These are phyloP conservation scores for Tupaia chinensis DNA, from an alignment of 2,113 vertebrate genomes.

Conservation along the genomic window DNA sequence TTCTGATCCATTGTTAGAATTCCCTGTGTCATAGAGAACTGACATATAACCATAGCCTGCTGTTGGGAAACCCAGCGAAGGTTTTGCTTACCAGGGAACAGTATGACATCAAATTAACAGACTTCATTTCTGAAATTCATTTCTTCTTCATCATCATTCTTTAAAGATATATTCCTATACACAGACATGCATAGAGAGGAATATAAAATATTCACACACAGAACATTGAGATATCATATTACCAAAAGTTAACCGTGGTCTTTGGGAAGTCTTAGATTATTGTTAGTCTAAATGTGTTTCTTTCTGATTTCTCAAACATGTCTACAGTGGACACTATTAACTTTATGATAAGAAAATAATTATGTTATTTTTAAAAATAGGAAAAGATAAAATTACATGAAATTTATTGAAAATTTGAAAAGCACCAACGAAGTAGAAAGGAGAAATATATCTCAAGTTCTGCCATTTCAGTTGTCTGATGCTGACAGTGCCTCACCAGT, in stretches of 20 bases:
- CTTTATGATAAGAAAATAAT: constrained; percentile 28
- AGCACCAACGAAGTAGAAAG: background rate
- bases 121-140: constrained; percentile 33
- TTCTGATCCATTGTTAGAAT: background rate
- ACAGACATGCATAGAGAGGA: background rate
- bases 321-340: background rate
- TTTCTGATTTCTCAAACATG: constrained; percentile 49
- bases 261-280: background rate
- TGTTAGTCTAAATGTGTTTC: background rate
- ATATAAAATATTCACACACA: background rate
- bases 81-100: background rate
- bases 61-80: background rate
- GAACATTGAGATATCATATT: background rate
- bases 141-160: background rate
- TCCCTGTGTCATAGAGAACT: background rate
- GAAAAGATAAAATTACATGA: background rate
- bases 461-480: background rate
- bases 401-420: background rate
- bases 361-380: background rate
- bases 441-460: background rate
- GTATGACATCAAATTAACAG: background rate
- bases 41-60: background rate
- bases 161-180: background rate
- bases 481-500: background rate
- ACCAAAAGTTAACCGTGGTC: background rate